Evolutionary conservation across 1,140 invertebrate genomes (phyloP), one percentile per base, ranked within the genome.

Genomic region (Wiebesia pumilae): DNA sequence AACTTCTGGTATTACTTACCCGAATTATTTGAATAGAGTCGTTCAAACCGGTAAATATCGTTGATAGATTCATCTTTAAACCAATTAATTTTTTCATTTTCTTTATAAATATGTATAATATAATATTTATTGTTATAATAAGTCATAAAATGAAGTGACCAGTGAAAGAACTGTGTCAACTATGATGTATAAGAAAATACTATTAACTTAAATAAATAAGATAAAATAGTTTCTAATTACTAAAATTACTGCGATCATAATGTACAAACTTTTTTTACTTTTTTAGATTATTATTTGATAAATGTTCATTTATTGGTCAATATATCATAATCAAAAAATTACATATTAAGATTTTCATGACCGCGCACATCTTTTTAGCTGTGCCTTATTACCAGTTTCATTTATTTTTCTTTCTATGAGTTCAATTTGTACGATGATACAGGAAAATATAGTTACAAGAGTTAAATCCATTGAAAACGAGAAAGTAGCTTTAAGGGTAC

Each of bases 11-110:
- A 14, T 51, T 65, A 80, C 89, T 90, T 88, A 91, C 91, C 33
- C 87, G 54, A 67, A 92, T 80, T 16, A 92, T 75, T 24, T 90
- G 90, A 79, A 90, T 89, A 77, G 88, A 89, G 62, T 89, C 90
- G 75, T 87, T 90, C 69, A 91, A 89, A 3, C 89, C 88, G 19
- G 88, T 87, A 10, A 88, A 24, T 43, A 87, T 88, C 90, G 92
- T 91, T 3, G 88, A 81, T 40, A 79, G 78, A 47, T 90, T 91
- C 9, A 88, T 87, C 87, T 90, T 90, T 16, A 89, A 89, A 81
- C 90, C 87, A 40, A 91, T 86, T 51, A 87, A 83, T 83, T 43
- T 27, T 21, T 87, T 86, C 54, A 89, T 83, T 33, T 89, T 79
- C 10, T 88, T 81, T 12, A 88, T 84, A 79, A 90, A 92, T 83